phyloP scores from a whole-genome alignment of 2,113 vertebrate genomes.

The western clawed frog (Xenopus tropicalis) region UCB_Xtro_10.0 CM004449.2:33779001-33779500 shows the following conservation, averaged over 20 bases:
- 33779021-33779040: slow-evolving; percentile 13
- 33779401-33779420: slow-evolving; percentile 11
- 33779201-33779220: slow-evolving; percentile 7
- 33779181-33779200: slow-evolving; percentile 34
- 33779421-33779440: slow-evolving; percentile 16
- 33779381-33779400: slow-evolving; percentile 30
- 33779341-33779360: slow-evolving; percentile 7
- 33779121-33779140: slow-evolving; percentile 8
- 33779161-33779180: slow-evolving; percentile 18
- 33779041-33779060: slow-evolving; percentile 17
- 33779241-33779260: neutral
- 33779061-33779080: slow-evolving; percentile 22
- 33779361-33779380: slow-evolving; percentile 23
- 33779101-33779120: neutral
- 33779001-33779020: slow-evolving; percentile 32
- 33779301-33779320: neutral
- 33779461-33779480: slow-evolving; percentile 5
- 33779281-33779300: neutral
- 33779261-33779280: neutral
- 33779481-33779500: neutral
- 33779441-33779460: neutral
- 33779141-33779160: slow-evolving; percentile 14
- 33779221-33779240: slow-evolving; percentile 9
- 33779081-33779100: slow-evolving; percentile 35
- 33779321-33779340: slow-evolving; percentile 1